Percentiles rank a stretch among this genome's conserved stretches.
Evolutionary conservation across 2,113 vertebrate genomes (phyloP).

Genomic region (Salvelinus fontinalis): DNA sequence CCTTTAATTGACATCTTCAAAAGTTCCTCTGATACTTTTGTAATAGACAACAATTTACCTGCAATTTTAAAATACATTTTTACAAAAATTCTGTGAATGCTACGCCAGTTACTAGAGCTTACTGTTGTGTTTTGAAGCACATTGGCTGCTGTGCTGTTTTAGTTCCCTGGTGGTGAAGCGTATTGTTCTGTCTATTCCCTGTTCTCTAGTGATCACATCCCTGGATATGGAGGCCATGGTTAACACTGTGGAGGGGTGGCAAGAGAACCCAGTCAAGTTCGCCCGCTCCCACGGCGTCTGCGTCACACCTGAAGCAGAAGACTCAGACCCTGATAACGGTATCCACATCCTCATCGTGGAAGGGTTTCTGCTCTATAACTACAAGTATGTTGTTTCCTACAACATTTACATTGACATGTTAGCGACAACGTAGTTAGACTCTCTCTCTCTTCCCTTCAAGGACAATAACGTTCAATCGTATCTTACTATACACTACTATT

Average conservation of each 20-base stretch:
- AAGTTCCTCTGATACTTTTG: conserved; percentile 24
- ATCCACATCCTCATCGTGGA: conserved; percentile 79
- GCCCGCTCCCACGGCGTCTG: conserved; percentile 77
- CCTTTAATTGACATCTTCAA: conserved; percentile 66
- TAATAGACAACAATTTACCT: conserved; percentile 39
- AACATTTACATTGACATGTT: conserved; percentile 11
- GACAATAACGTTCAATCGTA: no score
- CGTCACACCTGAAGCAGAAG: conserved; percentile 52
- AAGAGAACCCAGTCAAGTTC: conserved; percentile 80
- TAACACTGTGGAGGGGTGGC: conserved; percentile 77
- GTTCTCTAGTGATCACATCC: conserved; percentile 74
- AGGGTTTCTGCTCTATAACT: conserved; percentile 81
- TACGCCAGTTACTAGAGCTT: conserved; percentile 47
- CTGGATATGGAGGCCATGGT: conserved; percentile 83
- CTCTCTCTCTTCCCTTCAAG: no score
- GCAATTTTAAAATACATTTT: conserved; percentile 30
- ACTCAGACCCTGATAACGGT: conserved; percentile 58
- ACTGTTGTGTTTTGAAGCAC: conserved; percentile 45
- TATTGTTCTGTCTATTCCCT: conserved; percentile 36
- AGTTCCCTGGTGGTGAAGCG: conserved; percentile 37
- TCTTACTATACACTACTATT: no score
- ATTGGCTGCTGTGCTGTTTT: conserved; percentile 27
- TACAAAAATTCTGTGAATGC: conserved; percentile 52
- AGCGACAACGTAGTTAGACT: neutral
- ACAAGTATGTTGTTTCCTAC: conserved; percentile 58